These are phyloP conservation scores for Agrilus biguttatus DNA, from an alignment of 2,888 invertebrate genomes.

Conservation along the genomic window DNA sequence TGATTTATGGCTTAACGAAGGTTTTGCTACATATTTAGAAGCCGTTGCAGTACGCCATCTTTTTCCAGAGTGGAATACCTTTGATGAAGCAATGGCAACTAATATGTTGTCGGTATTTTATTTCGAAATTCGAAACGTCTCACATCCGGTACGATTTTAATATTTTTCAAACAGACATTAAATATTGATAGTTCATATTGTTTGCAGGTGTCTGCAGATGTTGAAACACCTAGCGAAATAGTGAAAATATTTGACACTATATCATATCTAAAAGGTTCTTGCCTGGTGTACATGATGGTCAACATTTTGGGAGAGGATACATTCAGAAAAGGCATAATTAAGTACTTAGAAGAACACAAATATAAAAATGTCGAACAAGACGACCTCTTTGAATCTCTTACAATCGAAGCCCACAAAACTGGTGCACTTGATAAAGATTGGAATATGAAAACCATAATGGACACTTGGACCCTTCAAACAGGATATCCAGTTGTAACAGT, in stretches of 20 bases:
- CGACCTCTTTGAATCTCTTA: constrained; percentile 67
- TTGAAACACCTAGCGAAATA: constrained; percentile 65
- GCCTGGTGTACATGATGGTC: constrained; percentile 84
- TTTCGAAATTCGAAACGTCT: constrained; percentile 57
- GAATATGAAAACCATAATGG: constrained; percentile 63
- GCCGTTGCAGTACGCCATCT: constrained; percentile 40
- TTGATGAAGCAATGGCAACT: constrained; percentile 40
- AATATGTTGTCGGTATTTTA: constrained; percentile 46
- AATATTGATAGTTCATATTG: too few relatives aligned
- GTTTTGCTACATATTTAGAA: constrained; percentile 57
- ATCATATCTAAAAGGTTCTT: constrained; percentile 73
- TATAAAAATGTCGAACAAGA: constrained; percentile 69
- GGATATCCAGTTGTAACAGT: constrained; percentile 69
- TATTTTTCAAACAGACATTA: too few relatives aligned
- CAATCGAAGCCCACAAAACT: constrained; percentile 36
- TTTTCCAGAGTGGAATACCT: constrained; percentile 51
- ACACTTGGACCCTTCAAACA: constrained; percentile 74
- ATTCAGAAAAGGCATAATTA: constrained; percentile 53
- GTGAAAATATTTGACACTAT: constrained; percentile 74
- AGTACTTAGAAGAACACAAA: constrained; percentile 47
- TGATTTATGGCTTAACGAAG: constrained; percentile 66
- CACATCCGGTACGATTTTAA: constrained; percentile 72
- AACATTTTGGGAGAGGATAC: constrained; percentile 65
- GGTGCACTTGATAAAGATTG: constrained; percentile 37
- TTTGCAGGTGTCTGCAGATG: constrained; percentile 46